These are phyloP conservation scores for Lepidotrigona ventralis DNA, from an alignment of 1,140 invertebrate genomes.

Conservation along the genomic window DNA sequence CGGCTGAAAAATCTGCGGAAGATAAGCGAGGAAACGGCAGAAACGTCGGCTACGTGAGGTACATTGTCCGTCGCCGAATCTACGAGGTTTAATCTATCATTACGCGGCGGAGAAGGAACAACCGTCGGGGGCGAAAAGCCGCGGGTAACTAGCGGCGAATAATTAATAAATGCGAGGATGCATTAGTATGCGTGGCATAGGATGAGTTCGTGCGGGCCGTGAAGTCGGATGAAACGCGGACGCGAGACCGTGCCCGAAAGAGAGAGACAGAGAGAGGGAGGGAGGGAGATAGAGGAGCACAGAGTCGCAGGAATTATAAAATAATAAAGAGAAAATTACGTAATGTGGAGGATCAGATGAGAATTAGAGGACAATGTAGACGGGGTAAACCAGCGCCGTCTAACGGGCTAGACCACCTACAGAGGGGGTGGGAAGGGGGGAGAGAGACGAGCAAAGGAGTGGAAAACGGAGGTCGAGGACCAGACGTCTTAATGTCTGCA, in stretches of 20 bases:
- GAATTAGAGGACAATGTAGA: constrained; percentile 72
- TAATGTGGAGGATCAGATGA: constrained; percentile 71
- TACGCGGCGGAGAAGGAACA: constrained; percentile 37
- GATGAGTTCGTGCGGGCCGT: constrained; percentile 60
- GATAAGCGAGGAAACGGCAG: constrained; percentile 21
- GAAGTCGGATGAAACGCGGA: constrained; percentile 54
- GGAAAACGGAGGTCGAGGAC: constrained; percentile 72
- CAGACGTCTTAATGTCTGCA: constrained; percentile 77
- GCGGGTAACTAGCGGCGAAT: constrained; percentile 68
- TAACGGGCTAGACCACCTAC: constrained; percentile 42
- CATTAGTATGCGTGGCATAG: constrained; percentile 70
- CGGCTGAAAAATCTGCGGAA: constrained; percentile 45
- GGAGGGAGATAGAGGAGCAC: neutral
- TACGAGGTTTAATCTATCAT: constrained; percentile 65
- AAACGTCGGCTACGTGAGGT: constrained; percentile 47
- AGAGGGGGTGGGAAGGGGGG: neutral
- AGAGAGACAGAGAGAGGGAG: neutral
- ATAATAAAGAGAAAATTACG: constrained; percentile 77
- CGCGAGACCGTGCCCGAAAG: constrained; percentile 5
- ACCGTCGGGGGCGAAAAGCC: constrained; percentile 57
- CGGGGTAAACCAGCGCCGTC: constrained; percentile 61
- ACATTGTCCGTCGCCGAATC: constrained; percentile 57
- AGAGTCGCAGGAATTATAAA: constrained; percentile 69
- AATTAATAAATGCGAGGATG: constrained; percentile 73
- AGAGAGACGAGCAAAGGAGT: constrained; percentile 10